Base-by-base conservation (phyloP, 2,113 vertebrate genomes). In the Silurus asotus region DNA sequence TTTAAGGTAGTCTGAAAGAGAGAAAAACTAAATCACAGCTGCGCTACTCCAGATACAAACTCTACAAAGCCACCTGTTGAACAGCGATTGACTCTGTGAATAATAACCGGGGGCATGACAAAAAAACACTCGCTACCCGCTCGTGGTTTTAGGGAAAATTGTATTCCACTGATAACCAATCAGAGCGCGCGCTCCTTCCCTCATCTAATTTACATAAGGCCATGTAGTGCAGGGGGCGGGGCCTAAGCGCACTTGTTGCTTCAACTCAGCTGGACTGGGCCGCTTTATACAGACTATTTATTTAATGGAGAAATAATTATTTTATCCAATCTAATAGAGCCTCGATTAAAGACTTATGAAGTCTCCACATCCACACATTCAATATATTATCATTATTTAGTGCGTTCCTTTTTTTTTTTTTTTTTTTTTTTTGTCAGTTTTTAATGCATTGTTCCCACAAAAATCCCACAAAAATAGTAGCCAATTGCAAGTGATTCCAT, bases 191-290 rank as follows among this genome's bases (percentile, higher is more conserved):
- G 25, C 19, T 9, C 55, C 84, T 56, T 59, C 70, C 14, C 74
- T 62, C 20, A 87, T 64, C 81, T 90, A 84, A 94, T 95, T 94
- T 93, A 90, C 94, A 94, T 93, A 64, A 64, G 72, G 8, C 51
- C 59, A 5, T 92, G 91, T 93, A 93, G 89, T 78, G 91, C 23
- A 85, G 88, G 88, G 81, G 88, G 84, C 69, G 72, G 88, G 87
- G 82, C 81, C 85, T 89, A 89, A 56, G 51, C n/a, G 90, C 92
- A 93, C 93, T 93, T 93, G 92, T 93, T 94, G 92, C 89, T 81
- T 83, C 19, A 88, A 86, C 55, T 74, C 79, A 62, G 78, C 25
- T 45, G 45, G 3, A 23, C 45, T 65, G 5, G 8, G 15, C 74
- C 20, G 82, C 14, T 75, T 84, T 59, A 11, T 25, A 69, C 25